These are phyloP conservation scores for Lateolabrax maculatus DNA, from an alignment of 2,797 vertebrate genomes.

Conservation along the genomic window DNA sequence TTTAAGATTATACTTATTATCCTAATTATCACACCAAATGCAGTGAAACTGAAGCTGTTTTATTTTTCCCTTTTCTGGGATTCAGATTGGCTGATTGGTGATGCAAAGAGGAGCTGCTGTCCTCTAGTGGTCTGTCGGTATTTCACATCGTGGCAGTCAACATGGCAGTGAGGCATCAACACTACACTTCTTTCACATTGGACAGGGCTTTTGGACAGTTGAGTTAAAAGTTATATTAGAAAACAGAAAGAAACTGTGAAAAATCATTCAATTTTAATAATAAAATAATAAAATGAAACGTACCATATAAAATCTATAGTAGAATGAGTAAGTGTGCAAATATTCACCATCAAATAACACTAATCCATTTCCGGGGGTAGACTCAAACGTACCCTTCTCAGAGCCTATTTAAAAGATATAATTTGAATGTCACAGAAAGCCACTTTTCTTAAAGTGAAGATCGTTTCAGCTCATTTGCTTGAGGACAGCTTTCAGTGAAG, in stretches of 20 bases:
- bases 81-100: not conserved
- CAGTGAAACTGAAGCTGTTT: not conserved
- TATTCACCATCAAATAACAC: not conserved
- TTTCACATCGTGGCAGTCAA: not conserved
- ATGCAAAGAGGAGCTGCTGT: slow-evolving; percentile 41
- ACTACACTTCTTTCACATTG: not conserved
- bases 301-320: not conserved
- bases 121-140: slow-evolving; percentile 56
- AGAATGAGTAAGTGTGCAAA: not conserved
- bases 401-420: not conserved
- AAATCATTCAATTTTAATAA: not conserved
- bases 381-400: not conserved
- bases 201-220: not conserved
- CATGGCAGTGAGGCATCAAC: not conserved
- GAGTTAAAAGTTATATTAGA: not conserved
- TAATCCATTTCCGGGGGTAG: too few relatives aligned
- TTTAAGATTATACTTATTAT: not conserved
- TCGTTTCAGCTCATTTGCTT: slow-evolving; percentile 10
- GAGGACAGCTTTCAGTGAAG: not conserved
- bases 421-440: not conserved
- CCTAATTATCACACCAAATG: not conserved
- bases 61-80: not conserved
- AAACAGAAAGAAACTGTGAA: not conserved
- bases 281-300: not conserved
- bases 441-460: not conserved